phyloP scores from a whole-genome alignment of 2,888 invertebrate species.

The Oligia latruncula region DNA sequence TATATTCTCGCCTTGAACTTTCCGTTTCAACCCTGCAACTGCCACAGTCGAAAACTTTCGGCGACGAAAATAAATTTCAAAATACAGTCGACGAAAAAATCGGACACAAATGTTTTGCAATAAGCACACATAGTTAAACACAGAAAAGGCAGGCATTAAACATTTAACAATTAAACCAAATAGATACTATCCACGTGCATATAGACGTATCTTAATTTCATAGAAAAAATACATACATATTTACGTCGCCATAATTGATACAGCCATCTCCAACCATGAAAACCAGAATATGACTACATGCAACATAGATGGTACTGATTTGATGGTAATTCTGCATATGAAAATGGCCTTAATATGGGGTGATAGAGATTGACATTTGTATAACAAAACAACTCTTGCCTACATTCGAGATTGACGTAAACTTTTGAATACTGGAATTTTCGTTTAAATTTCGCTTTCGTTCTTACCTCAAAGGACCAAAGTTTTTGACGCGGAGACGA shows the following conservation, averaged over 20 bases:
- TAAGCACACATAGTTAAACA: conserved; percentile 58
- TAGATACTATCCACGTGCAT: conserved; percentile 52
- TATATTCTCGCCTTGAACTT: conserved; percentile 49
- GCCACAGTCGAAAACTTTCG: conserved; percentile 28
- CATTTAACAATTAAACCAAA: conserved; percentile 44
- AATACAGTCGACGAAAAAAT: conserved; percentile 11
- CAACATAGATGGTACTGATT: conserved; percentile 52
- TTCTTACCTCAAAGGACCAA: conserved; percentile 88
- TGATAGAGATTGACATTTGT: conserved; percentile 46
- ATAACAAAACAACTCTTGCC: conserved; percentile 38
- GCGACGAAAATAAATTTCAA: conserved; percentile 10
- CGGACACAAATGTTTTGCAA: conserved; percentile 43
- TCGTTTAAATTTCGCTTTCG: conserved; percentile 69
- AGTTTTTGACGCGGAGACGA: conserved; percentile 88
- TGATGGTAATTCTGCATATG: conserved; percentile 52
- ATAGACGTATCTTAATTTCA: conserved; percentile 41
- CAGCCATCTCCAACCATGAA: conserved; percentile 24
- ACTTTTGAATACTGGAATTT: conserved; percentile 45
- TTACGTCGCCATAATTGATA: conserved; percentile 12
- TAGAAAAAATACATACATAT: conserved; percentile 26
- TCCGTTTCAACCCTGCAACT: conserved; percentile 48
- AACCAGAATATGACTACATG: conserved; percentile 55
- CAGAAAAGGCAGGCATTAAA: conserved; percentile 51
- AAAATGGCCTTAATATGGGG: conserved; percentile 47
- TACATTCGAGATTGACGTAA: conserved; percentile 50